Conservation (phyloP, 2,113 vertebrate species). For the Pipra filicauda region DNA sequence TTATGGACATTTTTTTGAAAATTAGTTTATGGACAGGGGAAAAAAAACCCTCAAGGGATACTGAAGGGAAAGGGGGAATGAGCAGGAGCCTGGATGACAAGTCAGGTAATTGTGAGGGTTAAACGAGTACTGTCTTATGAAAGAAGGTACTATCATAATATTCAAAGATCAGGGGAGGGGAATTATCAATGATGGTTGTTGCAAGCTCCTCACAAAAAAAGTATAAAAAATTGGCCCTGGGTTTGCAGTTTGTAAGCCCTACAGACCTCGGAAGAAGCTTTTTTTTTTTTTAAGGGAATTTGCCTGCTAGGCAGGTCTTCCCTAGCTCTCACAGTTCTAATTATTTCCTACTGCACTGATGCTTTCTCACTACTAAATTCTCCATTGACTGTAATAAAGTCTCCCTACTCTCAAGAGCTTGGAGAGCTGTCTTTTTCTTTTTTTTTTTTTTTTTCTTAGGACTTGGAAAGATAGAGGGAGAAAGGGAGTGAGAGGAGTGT, state of each 20-base stretch:
- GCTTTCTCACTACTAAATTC: constrained; percentile 67
- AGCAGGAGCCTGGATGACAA: constrained; percentile 39
- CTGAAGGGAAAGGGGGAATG: neutral
- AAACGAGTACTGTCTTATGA: constrained; percentile 54
- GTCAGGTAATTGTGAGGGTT: constrained; percentile 44
- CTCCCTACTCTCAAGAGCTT: constrained; percentile 60
- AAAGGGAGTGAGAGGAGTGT: constrained; percentile 4
- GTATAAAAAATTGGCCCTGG: constrained; percentile 49
- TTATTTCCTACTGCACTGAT: constrained; percentile 71
- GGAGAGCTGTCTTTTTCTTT: neutral
- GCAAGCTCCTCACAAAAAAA: constrained; percentile 21
- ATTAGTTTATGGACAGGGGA: constrained; percentile 23
- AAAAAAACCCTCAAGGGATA: neutral
- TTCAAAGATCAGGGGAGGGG: constrained; percentile 39
- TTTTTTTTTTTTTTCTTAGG: neutral
- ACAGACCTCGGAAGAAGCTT: constrained; percentile 40
- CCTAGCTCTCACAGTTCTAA: constrained; percentile 66
- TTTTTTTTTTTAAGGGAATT: neutral
- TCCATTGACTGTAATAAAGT: constrained; percentile 61
- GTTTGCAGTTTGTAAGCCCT: constrained; percentile 25
- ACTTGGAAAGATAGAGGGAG: neutral
- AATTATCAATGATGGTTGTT: constrained; percentile 16
- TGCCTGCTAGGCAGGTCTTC: constrained; percentile 67
- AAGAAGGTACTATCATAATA: constrained; percentile 41
- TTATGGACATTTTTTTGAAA: constrained; percentile 27